phyloP scores from a whole-genome alignment of 1,140 invertebrate species.

The Drosophila sproati region DNA sequence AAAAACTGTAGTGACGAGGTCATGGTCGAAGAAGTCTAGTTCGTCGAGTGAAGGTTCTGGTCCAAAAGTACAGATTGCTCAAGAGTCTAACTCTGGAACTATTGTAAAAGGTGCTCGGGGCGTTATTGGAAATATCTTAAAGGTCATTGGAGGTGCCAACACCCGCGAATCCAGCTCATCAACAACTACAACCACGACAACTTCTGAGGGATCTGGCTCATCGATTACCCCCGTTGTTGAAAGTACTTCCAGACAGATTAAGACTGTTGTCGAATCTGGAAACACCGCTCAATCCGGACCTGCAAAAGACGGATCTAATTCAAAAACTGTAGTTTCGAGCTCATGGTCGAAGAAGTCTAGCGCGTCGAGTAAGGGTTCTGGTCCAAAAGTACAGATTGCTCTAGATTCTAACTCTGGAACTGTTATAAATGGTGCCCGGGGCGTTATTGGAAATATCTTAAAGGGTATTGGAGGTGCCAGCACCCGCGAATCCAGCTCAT shows the following conservation, averaged over 20 bases:
- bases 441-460: conserved; percentile 33
- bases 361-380: neutral
- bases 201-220: neutral
- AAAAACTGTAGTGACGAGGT: neutral
- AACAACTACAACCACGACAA: neutral
- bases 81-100: too few relatives aligned
- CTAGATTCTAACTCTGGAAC: neutral
- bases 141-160: neutral
- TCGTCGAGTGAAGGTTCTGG: neutral
- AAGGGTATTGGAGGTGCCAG: neutral
- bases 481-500: neutral
- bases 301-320: neutral
- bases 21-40: too few relatives aligned
- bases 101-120: too few relatives aligned
- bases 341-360: conserved; percentile 2
- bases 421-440: neutral
- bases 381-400: neutral
- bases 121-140: too few relatives aligned
- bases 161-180: neutral
- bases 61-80: neutral
- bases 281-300: neutral
- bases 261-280: conserved; percentile 5
- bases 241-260: neutral
- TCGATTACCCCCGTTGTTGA: neutral
- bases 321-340: conserved; percentile 5